Percentiles rank a stretch among this genome's conserved stretches.
Evolutionary conservation across 1,140 invertebrate genomes (phyloP).

Genomic region (Listronotus bonariensis): DNA sequence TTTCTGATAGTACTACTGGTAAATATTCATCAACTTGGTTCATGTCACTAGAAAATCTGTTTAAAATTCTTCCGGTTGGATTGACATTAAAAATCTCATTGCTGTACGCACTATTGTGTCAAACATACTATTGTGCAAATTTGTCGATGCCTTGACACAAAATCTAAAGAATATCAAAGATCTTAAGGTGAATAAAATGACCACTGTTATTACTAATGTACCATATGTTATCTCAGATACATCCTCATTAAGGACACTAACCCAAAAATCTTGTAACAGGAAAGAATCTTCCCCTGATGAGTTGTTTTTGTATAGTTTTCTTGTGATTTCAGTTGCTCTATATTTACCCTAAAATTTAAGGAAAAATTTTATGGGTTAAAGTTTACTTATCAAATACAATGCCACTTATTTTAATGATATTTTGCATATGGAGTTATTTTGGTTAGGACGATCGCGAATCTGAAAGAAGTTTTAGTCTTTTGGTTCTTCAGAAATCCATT

Average conservation of each 20-base stretch:
- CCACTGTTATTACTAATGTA: constrained; percentile 49
- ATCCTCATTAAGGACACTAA: constrained; percentile 48
- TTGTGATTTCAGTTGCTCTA: too few relatives aligned
- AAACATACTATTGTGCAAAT: constrained; percentile 83
- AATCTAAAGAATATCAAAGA: constrained; percentile 75
- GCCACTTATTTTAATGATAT: too few relatives aligned
- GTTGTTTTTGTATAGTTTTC: too few relatives aligned
- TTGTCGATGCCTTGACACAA: constrained; percentile 67
- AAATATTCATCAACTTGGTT: constrained; percentile 82
- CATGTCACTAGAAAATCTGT: constrained; percentile 76
- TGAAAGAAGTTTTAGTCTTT: too few relatives aligned
- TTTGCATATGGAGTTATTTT: too few relatives aligned
- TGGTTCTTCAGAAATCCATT: too few relatives aligned
- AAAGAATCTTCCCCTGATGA: too few relatives aligned
- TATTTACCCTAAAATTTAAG: too few relatives aligned
- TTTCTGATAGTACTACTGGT: constrained; percentile 75
- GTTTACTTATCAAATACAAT: too few relatives aligned
- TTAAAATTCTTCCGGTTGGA: constrained; percentile 74
- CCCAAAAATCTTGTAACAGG: background rate
- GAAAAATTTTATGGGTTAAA: too few relatives aligned
- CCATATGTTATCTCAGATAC: constrained; percentile 43
- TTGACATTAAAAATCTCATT: constrained; percentile 91
- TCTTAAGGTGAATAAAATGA: constrained; percentile 62
- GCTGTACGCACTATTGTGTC: constrained; percentile 75
- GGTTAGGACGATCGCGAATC: too few relatives aligned